These are phyloP conservation scores for Phalloptychus januarius DNA, from an alignment of 2,797 vertebrate species.

Conservation along the genomic window DNA sequence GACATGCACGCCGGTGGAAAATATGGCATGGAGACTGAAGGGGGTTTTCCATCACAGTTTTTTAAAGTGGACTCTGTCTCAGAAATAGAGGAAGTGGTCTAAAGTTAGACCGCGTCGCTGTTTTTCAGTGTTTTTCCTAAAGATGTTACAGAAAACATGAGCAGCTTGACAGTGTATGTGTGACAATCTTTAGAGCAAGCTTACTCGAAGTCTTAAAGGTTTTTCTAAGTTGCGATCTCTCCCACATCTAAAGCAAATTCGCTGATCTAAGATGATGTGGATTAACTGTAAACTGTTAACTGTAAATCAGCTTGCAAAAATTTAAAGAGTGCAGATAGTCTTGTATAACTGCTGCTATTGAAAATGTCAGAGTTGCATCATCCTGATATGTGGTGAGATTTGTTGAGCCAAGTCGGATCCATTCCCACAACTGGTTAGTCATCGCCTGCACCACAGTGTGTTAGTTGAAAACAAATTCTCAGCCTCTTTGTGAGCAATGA, in stretches of 20 bases:
- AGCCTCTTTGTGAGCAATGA: conserved; percentile 55
- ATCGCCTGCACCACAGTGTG: conserved; percentile 58
- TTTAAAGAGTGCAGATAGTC: conserved; percentile 46
- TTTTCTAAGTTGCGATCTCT: not conserved
- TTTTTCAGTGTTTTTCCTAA: conserved; percentile 37
- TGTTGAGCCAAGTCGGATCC: conserved; percentile 62
- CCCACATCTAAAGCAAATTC: not conserved
- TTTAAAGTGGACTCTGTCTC: conserved; percentile 49
- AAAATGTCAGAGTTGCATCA: conserved; percentile 72
- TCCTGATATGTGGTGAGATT: conserved; percentile 55
- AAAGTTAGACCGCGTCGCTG: conserved; percentile 54
- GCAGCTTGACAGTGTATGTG: conserved; percentile 9
- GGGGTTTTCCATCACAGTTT: conserved; percentile 66
- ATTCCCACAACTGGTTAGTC: conserved; percentile 73
- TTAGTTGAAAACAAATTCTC: conserved; percentile 66
- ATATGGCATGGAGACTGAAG: conserved; percentile 32
- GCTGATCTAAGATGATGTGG: not conserved
- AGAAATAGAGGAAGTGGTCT: conserved; percentile 71
- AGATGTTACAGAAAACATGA: conserved; percentile 27
- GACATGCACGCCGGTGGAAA: conserved; percentile 58
- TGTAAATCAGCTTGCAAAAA: conserved; percentile 19
- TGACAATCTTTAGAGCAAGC: conserved; percentile 19
- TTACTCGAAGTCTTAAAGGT: not conserved
- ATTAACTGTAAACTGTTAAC: too few relatives aligned
- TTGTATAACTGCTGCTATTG: conserved; percentile 47